phyloP scores from a whole-genome alignment of 1,140 invertebrate genomes.

The Pogonomyrmex californicus region DNA sequence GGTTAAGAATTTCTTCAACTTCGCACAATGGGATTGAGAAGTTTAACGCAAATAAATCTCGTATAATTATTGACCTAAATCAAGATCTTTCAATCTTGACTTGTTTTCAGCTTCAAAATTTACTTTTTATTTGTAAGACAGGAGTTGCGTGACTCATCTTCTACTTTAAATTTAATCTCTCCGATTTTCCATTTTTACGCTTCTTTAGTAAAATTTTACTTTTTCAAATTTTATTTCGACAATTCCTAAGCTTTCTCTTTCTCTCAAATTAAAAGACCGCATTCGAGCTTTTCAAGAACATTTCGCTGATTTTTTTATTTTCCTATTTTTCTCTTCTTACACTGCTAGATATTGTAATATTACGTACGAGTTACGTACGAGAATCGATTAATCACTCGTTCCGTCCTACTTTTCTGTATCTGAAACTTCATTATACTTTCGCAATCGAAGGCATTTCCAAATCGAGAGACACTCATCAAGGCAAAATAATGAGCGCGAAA shows the following conservation, averaged over 20 bases:
- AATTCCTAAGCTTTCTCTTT: background rate
- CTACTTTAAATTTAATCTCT: background rate
- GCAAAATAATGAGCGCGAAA: slow-evolving; percentile 25
- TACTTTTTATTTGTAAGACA: background rate
- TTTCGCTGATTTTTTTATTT: background rate
- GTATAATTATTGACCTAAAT: background rate
- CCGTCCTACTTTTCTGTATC: background rate
- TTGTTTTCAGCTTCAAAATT: slow-evolving; percentile 1
- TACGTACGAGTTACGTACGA: background rate
- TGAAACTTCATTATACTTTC: background rate
- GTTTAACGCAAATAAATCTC: background rate
- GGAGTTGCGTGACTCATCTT: background rate
- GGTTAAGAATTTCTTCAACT: slow-evolving; percentile 37
- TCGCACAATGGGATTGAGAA: background rate
- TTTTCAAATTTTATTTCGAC: slow-evolving; percentile 11
- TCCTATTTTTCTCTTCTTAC: background rate
- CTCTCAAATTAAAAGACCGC: background rate
- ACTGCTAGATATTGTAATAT: background rate
- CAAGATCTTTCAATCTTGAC: too few relatives aligned
- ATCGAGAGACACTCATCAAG: slow-evolving; percentile 22
- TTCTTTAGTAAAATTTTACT: background rate
- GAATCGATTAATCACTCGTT: slow-evolving; percentile 4
- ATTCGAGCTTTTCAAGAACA: background rate
- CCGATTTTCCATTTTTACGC: background rate
- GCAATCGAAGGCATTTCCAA: background rate